A percentile compares a stretch with the other conserved stretches of the same genome.
These are phyloP conservation scores for Limanda limanda DNA, from an alignment of 2,113 vertebrate genomes.

Conservation along the genomic window DNA sequence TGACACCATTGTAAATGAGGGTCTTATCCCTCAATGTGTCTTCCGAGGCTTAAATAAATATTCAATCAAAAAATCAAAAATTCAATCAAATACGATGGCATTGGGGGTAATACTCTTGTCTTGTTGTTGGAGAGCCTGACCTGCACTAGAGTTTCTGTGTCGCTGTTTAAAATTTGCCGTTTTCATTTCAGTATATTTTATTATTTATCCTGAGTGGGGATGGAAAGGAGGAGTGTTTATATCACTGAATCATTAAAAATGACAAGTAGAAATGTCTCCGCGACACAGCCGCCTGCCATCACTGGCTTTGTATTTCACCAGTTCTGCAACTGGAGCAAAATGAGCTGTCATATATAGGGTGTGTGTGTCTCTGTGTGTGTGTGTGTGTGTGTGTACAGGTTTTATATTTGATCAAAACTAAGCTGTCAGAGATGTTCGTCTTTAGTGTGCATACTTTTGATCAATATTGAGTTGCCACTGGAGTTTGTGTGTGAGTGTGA, in stretches of 20 bases:
- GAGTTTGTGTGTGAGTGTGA: neutral
- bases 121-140: slow-evolving; percentile 13
- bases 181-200: slow-evolving; percentile 5
- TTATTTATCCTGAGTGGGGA: slow-evolving; percentile 8
- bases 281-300: slow-evolving; percentile 37
- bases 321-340: slow-evolving; percentile 52
- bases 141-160: neutral
- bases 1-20: too few species aligned
- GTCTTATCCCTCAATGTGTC: too few species aligned
- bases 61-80: too few species aligned
- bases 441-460: slow-evolving; percentile 22
- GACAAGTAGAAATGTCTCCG: slow-evolving; percentile 57
- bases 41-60: too few species aligned
- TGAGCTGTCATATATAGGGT: slow-evolving; percentile 49
- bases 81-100: too few species aligned
- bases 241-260: slow-evolving; percentile 58
- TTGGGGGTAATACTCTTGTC: slow-evolving; percentile 13
- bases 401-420: slow-evolving; percentile 60
- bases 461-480: slow-evolving; percentile 28
- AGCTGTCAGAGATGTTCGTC: slow-evolving; percentile 48
- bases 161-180: neutral
- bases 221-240: slow-evolving; percentile 27
- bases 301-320: slow-evolving; percentile 44
- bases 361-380: slow-evolving; percentile 16
- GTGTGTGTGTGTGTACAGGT: slow-evolving; percentile 31